A percentile compares a stretch with the other conserved stretches of the same genome.
These are phyloP conservation scores for Sebastiscus tertius DNA, from an alignment of 2,797 vertebrate genomes.

Conservation along the genomic window DNA sequence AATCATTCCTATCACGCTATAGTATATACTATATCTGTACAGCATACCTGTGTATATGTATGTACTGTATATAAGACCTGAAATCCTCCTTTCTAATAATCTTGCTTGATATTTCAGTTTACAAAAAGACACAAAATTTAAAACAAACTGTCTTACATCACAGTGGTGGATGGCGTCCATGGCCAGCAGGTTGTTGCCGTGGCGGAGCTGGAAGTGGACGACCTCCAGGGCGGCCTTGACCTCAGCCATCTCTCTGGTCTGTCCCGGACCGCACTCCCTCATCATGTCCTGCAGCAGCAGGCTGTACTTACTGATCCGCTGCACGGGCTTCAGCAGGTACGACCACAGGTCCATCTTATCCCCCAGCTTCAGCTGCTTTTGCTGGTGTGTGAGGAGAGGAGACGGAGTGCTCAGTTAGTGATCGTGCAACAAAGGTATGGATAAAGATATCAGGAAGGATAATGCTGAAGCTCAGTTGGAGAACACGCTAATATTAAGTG, in stretches of 20 bases:
- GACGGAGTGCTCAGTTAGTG: background rate
- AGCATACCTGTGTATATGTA: background rate
- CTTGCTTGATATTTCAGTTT: background rate
- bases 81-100: background rate
- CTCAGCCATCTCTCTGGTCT: slow-evolving; percentile 74
- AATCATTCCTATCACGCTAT: background rate
- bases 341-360: slow-evolving; percentile 88
- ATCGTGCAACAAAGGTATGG: background rate
- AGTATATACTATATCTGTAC: background rate
- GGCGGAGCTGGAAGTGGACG: slow-evolving; percentile 85
- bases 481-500: background rate
- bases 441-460: background rate
- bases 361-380: slow-evolving; percentile 82
- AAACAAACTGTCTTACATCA: slow-evolving; percentile 75
- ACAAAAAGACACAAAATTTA: background rate
- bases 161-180: slow-evolving; percentile 88
- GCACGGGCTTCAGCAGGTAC: slow-evolving; percentile 87
- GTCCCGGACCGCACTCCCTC: slow-evolving; percentile 71
- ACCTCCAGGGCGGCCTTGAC: slow-evolving; percentile 83
- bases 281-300: slow-evolving; percentile 86
- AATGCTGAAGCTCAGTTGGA: background rate
- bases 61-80: background rate
- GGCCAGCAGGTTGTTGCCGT: slow-evolving; percentile 87
- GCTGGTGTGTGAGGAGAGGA: slow-evolving; percentile 55
- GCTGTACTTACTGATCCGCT: slow-evolving; percentile 89